Base-by-base conservation (phyloP, 2,797 vertebrate genomes). In the Eupleurogrammus muticus region DNA sequence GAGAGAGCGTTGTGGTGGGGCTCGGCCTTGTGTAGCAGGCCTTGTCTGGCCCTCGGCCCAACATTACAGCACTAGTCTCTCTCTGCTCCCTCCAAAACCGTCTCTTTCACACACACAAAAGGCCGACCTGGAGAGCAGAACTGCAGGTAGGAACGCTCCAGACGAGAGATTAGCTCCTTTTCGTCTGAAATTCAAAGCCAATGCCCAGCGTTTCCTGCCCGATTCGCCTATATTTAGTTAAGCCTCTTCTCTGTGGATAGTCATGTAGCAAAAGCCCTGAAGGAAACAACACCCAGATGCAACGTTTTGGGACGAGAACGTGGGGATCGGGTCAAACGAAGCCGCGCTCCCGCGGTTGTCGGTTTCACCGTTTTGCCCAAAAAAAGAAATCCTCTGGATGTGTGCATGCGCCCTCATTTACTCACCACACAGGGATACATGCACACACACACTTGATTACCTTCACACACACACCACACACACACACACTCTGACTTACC, bases 1-100 rank as follows among this genome's bases (percentile, higher is more conserved):
- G 65, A 51, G 58, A 13, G 56, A 70, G 70, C 74, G 47, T 68
- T 70, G 71, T 84, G 80, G 75, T 85, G 73, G 69, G 82, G 82
- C 83, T 87, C 48, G 86, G 91, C 89, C 89, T 89, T 86, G 83
- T 85, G 81, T 36, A 78, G 87, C 88, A 88, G 90, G 91, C 89
- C 90, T 75, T 21, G 81, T 73, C 89, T 91, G 87, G 90, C 87
- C 89, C 84, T 87, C 36, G 73, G 85, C 88, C 90, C 89, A 89
- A 74, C 79, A 87, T 87, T 84, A 82, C 84, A 87, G 85, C 81
- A 75, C 84, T 66, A 49, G 79, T 83, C 80, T 71, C 70, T 70
- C 81, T 86, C 77, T 66, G 82, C 86, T 91, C 77, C 76, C 85
- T 89, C 85, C 76, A 83, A 79, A 88, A 87, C 32, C 23, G 16